Percentiles rank a stretch among this genome's conserved stretches.
These are phyloP conservation scores for Heteractis magnifica DNA, from an alignment of 92 coral and sea anemone species.

Conservation along the genomic window DNA sequence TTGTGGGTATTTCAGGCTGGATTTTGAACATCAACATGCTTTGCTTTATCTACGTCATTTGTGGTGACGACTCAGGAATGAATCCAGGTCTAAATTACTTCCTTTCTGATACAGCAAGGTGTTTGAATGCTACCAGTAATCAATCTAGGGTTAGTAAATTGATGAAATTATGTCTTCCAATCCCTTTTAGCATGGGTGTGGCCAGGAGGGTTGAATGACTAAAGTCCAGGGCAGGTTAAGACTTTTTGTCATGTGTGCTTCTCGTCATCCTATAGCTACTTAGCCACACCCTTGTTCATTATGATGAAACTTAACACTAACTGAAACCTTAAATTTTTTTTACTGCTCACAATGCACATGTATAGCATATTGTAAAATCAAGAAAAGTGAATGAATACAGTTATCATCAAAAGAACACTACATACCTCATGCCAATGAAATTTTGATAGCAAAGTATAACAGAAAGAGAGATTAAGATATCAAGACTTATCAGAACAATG, in stretches of 20 bases:
- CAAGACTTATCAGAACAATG: too few species aligned
- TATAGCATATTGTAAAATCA: too few species aligned
- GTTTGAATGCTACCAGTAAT: neutral
- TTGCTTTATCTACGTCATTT: neutral
- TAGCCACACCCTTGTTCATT: neutral
- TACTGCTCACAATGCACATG: too few species aligned
- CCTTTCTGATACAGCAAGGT: neutral
- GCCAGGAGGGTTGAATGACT: neutral
- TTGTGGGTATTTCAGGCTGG: too few species aligned
- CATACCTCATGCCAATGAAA: too few species aligned
- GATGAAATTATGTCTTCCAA: too few species aligned
- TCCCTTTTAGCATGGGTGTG: neutral
- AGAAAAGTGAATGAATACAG: too few species aligned
- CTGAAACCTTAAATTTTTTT: too few species aligned
- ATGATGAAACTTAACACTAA: too few species aligned
- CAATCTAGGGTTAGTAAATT: neutral
- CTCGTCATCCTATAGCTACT: neutral
- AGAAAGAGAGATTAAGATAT: too few species aligned
- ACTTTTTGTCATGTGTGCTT: neutral
- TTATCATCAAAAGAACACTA: too few species aligned
- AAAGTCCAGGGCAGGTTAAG: neutral
- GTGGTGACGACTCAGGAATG: neutral
- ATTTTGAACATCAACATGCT: too few species aligned
- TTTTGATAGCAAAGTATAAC: neutral
- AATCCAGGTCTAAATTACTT: neutral